Evolutionary conservation across 2,888 invertebrate species (phyloP).

Genomic region (Diaprepes abbreviatus): DNA sequence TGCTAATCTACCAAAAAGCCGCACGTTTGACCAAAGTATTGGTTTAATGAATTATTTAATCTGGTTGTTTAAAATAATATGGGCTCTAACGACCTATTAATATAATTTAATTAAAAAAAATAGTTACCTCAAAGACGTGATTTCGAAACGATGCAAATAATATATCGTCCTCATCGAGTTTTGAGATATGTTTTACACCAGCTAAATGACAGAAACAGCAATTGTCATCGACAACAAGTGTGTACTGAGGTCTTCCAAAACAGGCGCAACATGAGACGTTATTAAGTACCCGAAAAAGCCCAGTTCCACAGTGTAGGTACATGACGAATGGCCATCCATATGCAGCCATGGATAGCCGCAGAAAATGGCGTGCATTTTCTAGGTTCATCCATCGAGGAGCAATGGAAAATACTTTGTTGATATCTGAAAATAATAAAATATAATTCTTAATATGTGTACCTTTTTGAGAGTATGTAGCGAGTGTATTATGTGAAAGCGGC

Average conservation of each 20-base stretch:
- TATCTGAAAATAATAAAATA: slow-evolving; percentile 68
- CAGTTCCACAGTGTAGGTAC: slow-evolving; percentile 82
- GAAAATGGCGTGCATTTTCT: slow-evolving; percentile 81
- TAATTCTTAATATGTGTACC: too few relatives aligned
- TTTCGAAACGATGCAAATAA: slow-evolving; percentile 90
- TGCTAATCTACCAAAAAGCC: too few relatives aligned
- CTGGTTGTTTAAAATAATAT: too few relatives aligned
- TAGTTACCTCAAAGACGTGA: slow-evolving; percentile 81
- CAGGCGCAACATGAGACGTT: slow-evolving; percentile 81
- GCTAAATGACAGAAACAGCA: slow-evolving; percentile 91
- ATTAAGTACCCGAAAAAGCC: slow-evolving; percentile 79
- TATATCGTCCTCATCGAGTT: slow-evolving; percentile 82
- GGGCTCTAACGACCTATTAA: too few relatives aligned
- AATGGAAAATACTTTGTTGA: slow-evolving; percentile 73
- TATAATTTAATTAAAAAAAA: too few relatives aligned
- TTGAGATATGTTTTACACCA: slow-evolving; percentile 84
- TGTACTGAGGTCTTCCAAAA: slow-evolving; percentile 62
- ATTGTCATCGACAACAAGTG: slow-evolving; percentile 87
- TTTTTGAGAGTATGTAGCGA: too few relatives aligned
- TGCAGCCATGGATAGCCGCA: slow-evolving; percentile 84
- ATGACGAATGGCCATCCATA: slow-evolving; percentile 92
- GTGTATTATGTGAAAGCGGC: too few relatives aligned
- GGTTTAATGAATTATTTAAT: too few relatives aligned
- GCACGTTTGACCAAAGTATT: too few relatives aligned
- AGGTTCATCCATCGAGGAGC: slow-evolving; percentile 87